Base-by-base conservation (phyloP, 2,113 vertebrate genomes). In the Sporophila hypoxantha region DNA sequence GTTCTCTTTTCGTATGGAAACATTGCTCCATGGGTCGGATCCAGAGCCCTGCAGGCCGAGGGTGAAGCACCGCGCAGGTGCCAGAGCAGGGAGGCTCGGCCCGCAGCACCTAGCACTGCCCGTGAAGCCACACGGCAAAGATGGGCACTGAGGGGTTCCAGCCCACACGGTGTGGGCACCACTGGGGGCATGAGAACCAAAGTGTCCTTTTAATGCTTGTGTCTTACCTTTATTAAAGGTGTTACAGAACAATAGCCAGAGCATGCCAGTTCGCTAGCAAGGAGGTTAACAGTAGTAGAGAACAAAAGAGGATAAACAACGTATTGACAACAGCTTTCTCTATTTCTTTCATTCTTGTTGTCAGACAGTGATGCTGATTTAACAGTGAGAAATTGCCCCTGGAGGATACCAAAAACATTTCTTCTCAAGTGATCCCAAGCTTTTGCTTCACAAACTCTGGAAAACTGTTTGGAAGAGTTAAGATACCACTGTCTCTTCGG, bases 201-300 rank as follows among this genome's bases (percentile, higher is more conserved):
- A 49, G 32, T 10, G 22, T 62, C 42, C 62, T 81, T 88, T 91
- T 73, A 82, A 89, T 87, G 91, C 85, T 91, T 77, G 90, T 86
- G 76, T 74, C 85, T 89, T 89, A 91, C 94, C 91, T 94, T 94
- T 94, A 95, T 91, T 95, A 83, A 88, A 94, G 93, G 92, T 92
- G 90, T 81, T 94, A 93, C 30, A 89, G 69, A 94, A 86, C 53
- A 91, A 91, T 0, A 94, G 80, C 50, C 59, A 92, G 25, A 92
- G 66, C 92, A 93, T 92, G 94, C 90, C 64, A 75, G 21, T 29
- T 46, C 44, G 49, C 79, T 69, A 91, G 69, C 76, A 49, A 41
- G 57, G 42, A 47, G 20, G 47, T 52, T 76, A 85, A 92, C 73
- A 93, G 44, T 14, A 36, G 17, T 37, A 71, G 34, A 75, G 55